Evolutionary conservation across 2,888 invertebrate species (phyloP).

Genomic region (Limnephilus auricula): DNA sequence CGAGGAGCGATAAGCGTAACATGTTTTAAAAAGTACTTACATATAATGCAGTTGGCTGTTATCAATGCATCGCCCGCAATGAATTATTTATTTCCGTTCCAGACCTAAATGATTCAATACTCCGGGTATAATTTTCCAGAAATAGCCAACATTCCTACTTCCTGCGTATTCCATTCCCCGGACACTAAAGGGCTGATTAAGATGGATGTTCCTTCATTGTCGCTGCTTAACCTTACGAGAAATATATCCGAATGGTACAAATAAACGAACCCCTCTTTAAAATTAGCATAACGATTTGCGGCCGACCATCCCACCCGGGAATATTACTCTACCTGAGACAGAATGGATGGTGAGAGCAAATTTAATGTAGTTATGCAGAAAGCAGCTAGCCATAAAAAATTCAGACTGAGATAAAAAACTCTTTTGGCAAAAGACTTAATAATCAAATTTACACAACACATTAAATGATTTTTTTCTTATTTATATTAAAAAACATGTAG

Average conservation of each 20-base stretch:
- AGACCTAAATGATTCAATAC: background rate
- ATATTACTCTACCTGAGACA: background rate
- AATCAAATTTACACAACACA: too few relatives aligned
- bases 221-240: conserved; percentile 2
- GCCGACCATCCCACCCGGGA: background rate
- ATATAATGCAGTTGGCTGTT: background rate
- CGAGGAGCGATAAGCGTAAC: too few relatives aligned
- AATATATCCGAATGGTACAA: background rate
- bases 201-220: background rate
- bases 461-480: too few relatives aligned
- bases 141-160: background rate
- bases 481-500: too few relatives aligned
- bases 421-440: too few relatives aligned
- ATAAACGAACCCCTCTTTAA: conserved; percentile 2
- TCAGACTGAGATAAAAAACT: too few relatives aligned
- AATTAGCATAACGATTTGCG: background rate
- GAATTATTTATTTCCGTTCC: background rate
- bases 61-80: background rate
- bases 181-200: background rate
- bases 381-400: too few relatives aligned
- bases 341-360: background rate
- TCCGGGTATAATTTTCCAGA: background rate
- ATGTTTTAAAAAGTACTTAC: too few relatives aligned
- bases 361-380: too few relatives aligned
- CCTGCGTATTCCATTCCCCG: background rate